A percentile compares a stretch with the other conserved stretches of the same genome.
Conservation (phyloP, 2,113 vertebrate genomes). For the Phaethornis superciliosus region DNA sequence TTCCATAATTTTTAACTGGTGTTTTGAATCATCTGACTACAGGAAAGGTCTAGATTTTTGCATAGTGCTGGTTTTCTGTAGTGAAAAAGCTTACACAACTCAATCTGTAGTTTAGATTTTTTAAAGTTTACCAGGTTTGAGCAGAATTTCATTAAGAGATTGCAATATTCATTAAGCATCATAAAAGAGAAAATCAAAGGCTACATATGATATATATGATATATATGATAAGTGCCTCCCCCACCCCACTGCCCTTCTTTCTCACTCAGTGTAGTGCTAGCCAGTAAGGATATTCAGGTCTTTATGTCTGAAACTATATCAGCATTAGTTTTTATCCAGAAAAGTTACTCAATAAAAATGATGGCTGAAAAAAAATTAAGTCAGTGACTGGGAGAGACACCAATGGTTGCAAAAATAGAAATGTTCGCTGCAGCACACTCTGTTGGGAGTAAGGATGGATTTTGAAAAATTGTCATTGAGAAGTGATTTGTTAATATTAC, state of each 20-base stretch:
- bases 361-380: neutral
- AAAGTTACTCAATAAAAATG: neutral
- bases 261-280: neutral
- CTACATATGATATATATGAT: neutral
- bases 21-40: neutral
- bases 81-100: neutral
- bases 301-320: neutral
- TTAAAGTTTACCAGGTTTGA: neutral
- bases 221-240: accelerated
- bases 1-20: neutral
- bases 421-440: neutral
- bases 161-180: neutral
- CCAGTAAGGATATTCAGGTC: neutral
- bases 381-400: neutral
- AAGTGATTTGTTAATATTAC: neutral
- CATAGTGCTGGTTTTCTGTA: neutral
- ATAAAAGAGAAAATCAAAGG: neutral
- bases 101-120: neutral
- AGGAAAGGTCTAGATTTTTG: neutral
- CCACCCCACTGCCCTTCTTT: neutral
- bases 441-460: neutral
- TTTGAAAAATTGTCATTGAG: neutral
- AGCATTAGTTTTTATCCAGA: neutral
- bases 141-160: neutral
- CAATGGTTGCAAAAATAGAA: neutral